phyloP scores from a whole-genome alignment of 2,797 vertebrate genomes.

The Platyrinchus mystaceus region DNA sequence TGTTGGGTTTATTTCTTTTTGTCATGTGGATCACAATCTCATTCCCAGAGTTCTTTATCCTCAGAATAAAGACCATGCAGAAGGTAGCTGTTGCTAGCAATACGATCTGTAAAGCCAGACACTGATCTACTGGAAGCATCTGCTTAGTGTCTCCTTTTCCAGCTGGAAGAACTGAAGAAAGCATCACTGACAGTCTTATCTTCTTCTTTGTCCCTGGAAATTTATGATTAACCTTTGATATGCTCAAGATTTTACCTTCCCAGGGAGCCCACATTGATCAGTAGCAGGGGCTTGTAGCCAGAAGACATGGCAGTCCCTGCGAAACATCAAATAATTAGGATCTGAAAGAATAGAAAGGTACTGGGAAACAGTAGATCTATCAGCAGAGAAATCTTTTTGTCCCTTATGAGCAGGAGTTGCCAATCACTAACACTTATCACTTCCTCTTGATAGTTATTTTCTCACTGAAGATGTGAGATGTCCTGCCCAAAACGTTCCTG shows the following conservation, averaged over 20 bases:
- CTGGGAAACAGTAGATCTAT: not conserved
- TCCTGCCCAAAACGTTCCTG: not conserved
- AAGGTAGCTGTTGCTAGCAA: not conserved
- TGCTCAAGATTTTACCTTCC: not conserved
- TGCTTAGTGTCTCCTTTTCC: not conserved
- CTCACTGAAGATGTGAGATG: not conserved
- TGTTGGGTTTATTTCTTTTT: not conserved
- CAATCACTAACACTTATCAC: not conserved
- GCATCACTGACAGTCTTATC: not conserved
- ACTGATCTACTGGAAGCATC: not conserved
- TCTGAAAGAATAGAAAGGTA: not conserved
- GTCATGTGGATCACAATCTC: not conserved
- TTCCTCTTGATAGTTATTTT: not conserved
- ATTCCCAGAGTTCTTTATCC: not conserved
- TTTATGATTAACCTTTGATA: not conserved
- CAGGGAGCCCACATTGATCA: not conserved
- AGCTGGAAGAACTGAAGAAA: not conserved
- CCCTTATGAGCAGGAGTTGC: not conserved
- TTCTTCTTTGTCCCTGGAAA: not conserved
- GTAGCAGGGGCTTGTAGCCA: not conserved
- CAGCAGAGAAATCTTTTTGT: not conserved
- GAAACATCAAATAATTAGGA: not conserved
- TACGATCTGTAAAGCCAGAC: not conserved
- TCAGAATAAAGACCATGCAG: not conserved
- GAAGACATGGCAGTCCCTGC: not conserved